Evolutionary conservation across 2,888 invertebrate species (phyloP), one percentile per base, ranked within the genome.

Genomic region (Sisyra terminalis): DNA sequence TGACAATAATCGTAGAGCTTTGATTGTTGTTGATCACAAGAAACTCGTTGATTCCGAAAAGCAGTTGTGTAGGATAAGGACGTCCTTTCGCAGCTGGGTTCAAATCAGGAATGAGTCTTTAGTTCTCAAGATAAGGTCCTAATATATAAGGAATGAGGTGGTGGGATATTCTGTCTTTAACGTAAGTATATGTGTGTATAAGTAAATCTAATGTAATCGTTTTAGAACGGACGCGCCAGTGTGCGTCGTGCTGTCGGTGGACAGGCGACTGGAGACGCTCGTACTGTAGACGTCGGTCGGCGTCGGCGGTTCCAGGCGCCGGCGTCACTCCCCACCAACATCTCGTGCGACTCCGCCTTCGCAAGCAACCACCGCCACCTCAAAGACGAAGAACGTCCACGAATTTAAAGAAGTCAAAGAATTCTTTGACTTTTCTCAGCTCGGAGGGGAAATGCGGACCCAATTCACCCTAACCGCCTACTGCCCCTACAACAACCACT

Each of bases 81-180:
- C 35, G 42, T 42, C 35, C 29, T 34, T 24, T 17, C 42, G 34
- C 42, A 29, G 24, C 42, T 35, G 35, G 35, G 35, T 42, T 34
- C 34, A 35, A 42, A 14, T 24, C 35, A 42, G 42, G 35, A 42
- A 35, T 42, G 42, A 42, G 42, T 42, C 24, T 16, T 40, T 18
- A 34, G 18, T 42, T 35, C 42, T 42, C 42, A 42, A 42, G 42
- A 42, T 42, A 42, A 42, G 42, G 42, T 42, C 42, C 29, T 42
- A 35, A 37, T 37, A 42, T 35, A 42, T 30, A 40, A 35, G 42
- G 34, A 37, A 18, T 14, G 17, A 16, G 37, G 18, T 37, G 18
- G 37, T 37, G 37, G 37, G 37, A 37, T 24, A 35, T 14, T 14
- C 40, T 40, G 40, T 40, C 15, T 16, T 16, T 16, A 13, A 13